These are phyloP conservation scores for Ailurus styani DNA, from an alignment of 2,113 vertebrate genomes.

Conservation along the genomic window DNA sequence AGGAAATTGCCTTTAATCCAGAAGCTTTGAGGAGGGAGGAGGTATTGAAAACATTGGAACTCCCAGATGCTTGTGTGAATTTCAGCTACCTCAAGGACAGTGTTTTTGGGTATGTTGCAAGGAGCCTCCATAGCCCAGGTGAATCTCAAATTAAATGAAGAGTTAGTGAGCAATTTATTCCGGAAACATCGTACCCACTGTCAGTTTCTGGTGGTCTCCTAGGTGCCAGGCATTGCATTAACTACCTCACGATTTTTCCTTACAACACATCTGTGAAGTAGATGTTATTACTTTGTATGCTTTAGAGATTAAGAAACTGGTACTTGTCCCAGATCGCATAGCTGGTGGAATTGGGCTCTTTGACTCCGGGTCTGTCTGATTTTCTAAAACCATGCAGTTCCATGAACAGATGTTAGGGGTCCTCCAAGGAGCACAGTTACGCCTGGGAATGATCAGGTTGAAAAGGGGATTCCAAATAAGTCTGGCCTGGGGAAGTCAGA, in stretches of 20 bases:
- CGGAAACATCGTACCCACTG: not conserved
- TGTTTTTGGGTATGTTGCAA: not conserved
- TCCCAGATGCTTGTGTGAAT: not conserved
- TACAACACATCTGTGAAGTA: not conserved
- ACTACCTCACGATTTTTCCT: not conserved
- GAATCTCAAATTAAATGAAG: not conserved
- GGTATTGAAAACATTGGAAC: not conserved
- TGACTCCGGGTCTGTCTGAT: not conserved
- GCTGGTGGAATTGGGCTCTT: not conserved
- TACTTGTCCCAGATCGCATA: not conserved
- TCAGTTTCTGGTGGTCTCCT: not conserved
- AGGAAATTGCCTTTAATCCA: not conserved
- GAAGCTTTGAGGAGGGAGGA: not conserved
- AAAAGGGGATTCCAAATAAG: not conserved
- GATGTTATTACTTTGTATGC: not conserved
- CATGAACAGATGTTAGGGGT: not conserved
- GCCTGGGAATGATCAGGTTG: not conserved
- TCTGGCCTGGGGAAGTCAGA: not conserved
- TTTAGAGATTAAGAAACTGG: not conserved
- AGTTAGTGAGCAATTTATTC: not conserved
- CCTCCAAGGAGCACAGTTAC: not conserved
- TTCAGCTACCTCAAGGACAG: not conserved
- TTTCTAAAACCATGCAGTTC: not conserved
- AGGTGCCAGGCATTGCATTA: not conserved
- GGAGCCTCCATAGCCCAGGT: not conserved